A percentile compares a stretch with the other conserved stretches of the same genome.
phyloP scores from a whole-genome alignment of 2,888 invertebrate species.

The Sphaeridia pumilis region DNA sequence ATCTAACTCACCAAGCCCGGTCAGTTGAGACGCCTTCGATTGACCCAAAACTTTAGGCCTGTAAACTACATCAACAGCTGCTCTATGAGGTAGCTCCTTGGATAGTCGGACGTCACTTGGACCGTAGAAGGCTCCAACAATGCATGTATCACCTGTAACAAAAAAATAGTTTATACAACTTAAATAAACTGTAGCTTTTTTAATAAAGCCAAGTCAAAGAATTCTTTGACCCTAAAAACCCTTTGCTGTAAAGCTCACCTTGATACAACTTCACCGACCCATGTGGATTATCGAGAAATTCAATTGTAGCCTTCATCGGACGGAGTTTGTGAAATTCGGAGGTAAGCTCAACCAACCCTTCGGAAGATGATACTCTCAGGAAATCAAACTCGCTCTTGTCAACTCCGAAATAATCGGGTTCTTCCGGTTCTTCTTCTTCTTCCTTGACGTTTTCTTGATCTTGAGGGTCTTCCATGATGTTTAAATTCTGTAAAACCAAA shows the following conservation, averaged over 20 bases:
- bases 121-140: constrained; percentile 27
- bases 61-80: constrained; percentile 28
- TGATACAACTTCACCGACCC: constrained; percentile 27
- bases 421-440: constrained; percentile 12
- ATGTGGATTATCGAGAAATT: constrained; percentile 25
- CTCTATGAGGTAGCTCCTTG: constrained; percentile 31
- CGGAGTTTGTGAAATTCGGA: constrained; percentile 10
- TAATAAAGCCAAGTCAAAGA: too few species aligned
- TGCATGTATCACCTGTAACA: constrained; percentile 26
- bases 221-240: too few species aligned
- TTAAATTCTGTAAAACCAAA: background rate
- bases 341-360: background rate
- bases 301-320: constrained; percentile 18
- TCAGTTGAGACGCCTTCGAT: constrained; percentile 15
- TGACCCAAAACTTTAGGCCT: constrained; percentile 30
- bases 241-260: constrained; percentile 24
- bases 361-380: background rate
- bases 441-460: background rate
- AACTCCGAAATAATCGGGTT: constrained; percentile 3
- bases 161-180: too few species aligned
- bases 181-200: too few species aligned
- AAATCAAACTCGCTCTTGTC: constrained; percentile 6
- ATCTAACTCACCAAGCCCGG: constrained; percentile 8
- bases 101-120: constrained; percentile 30
- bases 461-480: background rate